These are phyloP conservation scores for Dromaius novaehollandiae DNA, from an alignment of 2,113 vertebrate species.

Conservation along the genomic window DNA sequence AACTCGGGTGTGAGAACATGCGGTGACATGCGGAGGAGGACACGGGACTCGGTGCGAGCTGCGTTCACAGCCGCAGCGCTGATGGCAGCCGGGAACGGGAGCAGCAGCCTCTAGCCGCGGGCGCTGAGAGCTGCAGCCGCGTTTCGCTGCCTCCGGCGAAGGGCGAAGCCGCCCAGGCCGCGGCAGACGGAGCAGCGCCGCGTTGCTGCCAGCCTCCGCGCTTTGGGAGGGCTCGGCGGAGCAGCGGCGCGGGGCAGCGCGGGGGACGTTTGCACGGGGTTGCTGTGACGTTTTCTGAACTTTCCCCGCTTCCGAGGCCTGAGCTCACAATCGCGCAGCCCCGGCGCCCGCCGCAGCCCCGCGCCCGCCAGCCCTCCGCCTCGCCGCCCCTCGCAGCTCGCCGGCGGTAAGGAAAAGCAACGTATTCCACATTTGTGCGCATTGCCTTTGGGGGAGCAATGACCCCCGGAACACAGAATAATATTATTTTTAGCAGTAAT, in stretches of 20 bases:
- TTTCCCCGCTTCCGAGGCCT: not conserved
- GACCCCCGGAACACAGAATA: not conserved
- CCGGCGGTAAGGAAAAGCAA: not conserved
- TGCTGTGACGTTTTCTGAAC: too few relatives aligned
- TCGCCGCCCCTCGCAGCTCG: not conserved
- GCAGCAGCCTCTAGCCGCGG: not conserved
- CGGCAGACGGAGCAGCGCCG: not conserved
- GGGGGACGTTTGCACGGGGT: too few relatives aligned
- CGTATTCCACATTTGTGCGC: accelerated
- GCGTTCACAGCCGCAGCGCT: accelerated
- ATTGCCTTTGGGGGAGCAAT: not conserved
- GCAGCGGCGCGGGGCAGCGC: too few relatives aligned
- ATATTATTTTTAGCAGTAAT: not conserved
- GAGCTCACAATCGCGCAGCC: not conserved
- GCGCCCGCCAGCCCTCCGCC: not conserved
- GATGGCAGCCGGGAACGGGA: not conserved
- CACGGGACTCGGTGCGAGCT: not conserved
- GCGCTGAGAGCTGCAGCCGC: not conserved
- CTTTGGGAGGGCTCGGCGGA: too few relatives aligned
- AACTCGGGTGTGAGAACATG: not conserved
- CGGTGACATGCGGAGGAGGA: not conserved
- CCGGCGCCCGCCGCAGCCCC: accelerated
- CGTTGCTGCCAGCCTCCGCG: not conserved
- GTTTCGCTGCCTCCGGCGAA: too few relatives aligned
- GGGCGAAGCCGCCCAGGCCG: not conserved